Conservation (phyloP, 2,113 vertebrate species). For the Crypturellus undulatus region DNA sequence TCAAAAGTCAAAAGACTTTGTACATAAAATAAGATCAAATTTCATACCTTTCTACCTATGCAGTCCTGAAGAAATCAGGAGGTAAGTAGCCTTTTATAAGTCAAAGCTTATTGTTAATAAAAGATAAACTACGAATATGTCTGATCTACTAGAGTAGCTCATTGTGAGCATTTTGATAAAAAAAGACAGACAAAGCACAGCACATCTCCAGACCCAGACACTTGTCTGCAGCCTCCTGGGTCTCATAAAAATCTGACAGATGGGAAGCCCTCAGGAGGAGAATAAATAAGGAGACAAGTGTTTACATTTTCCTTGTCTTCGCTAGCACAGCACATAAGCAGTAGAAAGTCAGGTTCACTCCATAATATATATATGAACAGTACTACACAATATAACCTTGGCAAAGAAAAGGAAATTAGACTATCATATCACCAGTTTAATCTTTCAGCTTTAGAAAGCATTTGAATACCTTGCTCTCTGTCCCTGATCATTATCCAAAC, state of each 20-base stretch:
- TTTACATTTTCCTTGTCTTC: not conserved
- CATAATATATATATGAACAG: not conserved
- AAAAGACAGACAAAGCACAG: not conserved
- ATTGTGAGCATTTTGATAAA: not conserved
- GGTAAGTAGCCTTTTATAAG: not conserved
- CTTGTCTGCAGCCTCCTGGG: not conserved
- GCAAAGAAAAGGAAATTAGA: not conserved
- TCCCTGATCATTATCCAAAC: not conserved
- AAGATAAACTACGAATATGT: accelerated
- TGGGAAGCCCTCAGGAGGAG: accelerated
- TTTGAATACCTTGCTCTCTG: not conserved
- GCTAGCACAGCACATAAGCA: not conserved
- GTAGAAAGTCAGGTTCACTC: not conserved
- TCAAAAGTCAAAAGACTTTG: not conserved
- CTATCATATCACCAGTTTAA: not conserved
- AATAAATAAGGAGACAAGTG: not conserved
- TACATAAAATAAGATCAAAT: not conserved
- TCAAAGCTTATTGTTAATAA: not conserved
- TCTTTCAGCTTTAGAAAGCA: not conserved
- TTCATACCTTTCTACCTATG: not conserved
- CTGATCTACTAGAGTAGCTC: not conserved
- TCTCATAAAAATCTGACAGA: not conserved
- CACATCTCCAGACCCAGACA: not conserved
- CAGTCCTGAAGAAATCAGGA: not conserved
- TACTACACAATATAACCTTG: not conserved